phyloP scores from a whole-genome alignment of 2,888 invertebrate genomes.

The Epirrhoe alternata region DNA sequence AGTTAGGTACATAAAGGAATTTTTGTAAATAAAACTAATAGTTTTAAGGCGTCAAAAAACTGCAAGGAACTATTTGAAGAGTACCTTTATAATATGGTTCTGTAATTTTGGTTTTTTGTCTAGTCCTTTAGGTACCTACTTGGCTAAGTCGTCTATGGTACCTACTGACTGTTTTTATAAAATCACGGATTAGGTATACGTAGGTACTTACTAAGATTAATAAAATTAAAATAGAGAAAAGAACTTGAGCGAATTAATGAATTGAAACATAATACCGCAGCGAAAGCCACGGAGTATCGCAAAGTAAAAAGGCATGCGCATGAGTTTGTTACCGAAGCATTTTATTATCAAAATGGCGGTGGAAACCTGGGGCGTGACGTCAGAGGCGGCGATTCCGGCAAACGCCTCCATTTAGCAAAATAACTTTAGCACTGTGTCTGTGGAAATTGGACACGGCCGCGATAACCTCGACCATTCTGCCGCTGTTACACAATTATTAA shows the following conservation, averaged over 20 bases:
- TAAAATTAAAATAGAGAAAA: too few relatives aligned
- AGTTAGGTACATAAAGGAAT: background rate
- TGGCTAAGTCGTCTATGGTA: too few relatives aligned
- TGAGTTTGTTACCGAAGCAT: slow-evolving; percentile 45
- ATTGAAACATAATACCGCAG: background rate
- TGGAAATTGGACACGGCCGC: slow-evolving; percentile 57
- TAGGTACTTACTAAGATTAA: too few relatives aligned
- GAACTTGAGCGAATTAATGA: background rate
- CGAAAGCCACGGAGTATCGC: background rate
- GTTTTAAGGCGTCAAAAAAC: background rate
- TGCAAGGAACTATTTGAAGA: too few relatives aligned
- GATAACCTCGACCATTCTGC: slow-evolving; percentile 31
- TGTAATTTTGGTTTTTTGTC: too few relatives aligned
- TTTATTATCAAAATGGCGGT: slow-evolving; percentile 73
- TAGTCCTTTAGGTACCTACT: too few relatives aligned
- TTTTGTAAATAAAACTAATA: background rate
- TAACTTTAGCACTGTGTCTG: slow-evolving; percentile 39
- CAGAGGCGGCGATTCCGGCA: slow-evolving; percentile 46
- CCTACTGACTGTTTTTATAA: background rate
- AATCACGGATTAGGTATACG: background rate
- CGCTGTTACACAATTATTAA: slow-evolving; percentile 21
- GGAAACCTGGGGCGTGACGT: slow-evolving; percentile 62
- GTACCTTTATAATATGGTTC: too few relatives aligned
- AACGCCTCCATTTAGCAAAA: slow-evolving; percentile 47
- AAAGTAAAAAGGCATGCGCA: slow-evolving; percentile 33